Conservation (phyloP, 2,888 invertebrate species). For the Diplolepis rosae region DNA sequence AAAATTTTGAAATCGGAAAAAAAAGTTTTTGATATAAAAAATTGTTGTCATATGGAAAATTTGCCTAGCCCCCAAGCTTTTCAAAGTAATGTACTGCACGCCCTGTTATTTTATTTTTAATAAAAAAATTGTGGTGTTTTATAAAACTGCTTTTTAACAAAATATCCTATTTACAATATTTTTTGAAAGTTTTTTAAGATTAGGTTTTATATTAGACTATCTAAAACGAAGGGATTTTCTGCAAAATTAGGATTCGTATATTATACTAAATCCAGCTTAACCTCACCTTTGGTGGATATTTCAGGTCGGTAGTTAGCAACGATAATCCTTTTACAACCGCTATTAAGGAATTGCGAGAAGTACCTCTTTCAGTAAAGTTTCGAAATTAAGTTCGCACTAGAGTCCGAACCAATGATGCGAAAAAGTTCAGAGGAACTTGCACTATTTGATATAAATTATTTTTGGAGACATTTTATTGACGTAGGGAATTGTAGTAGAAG, state of each 20-base stretch:
- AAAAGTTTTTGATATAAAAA: no score
- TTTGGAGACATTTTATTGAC: neutral
- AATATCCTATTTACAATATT: no score
- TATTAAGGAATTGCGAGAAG: conserved; percentile 28
- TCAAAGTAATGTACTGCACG: no score
- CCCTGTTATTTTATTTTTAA: no score
- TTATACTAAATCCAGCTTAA: conserved; percentile 6
- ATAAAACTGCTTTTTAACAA: no score
- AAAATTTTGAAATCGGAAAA: no score
- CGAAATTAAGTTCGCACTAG: conserved; percentile 22
- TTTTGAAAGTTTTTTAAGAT: no score
- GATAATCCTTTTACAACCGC: conserved; percentile 29
- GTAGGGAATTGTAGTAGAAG: neutral
- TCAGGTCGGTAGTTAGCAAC: conserved; percentile 19
- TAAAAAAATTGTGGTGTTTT: no score
- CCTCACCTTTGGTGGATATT: conserved; percentile 5
- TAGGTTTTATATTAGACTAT: neutral
- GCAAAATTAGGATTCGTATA: conserved; percentile 8
- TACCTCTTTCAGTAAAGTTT: conserved; percentile 19
- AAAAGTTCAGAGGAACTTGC: neutral
- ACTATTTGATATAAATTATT: neutral
- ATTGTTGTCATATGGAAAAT: no score
- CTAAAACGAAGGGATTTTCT: neutral
- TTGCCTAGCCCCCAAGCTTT: no score
- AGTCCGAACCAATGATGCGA: conserved; percentile 27